Conservation (phyloP, 1,140 invertebrate genomes). For the Cyclargus thomasi region DNA sequence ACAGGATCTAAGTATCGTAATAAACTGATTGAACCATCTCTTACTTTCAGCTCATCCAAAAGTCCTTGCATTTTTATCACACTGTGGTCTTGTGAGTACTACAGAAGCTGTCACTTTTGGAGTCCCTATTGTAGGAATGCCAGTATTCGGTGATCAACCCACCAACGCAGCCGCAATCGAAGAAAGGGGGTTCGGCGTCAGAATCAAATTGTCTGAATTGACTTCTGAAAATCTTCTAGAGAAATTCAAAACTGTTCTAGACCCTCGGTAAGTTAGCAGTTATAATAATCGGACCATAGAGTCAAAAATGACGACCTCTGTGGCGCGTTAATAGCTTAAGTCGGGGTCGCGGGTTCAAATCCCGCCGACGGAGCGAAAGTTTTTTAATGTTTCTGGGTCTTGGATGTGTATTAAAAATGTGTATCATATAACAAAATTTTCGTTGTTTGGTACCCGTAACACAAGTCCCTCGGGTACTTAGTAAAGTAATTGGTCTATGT, state of each 20-base stretch:
- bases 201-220: conserved; percentile 76
- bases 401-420: no score
- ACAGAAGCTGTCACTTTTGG: conserved; percentile 84
- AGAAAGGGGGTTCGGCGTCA: conserved; percentile 77
- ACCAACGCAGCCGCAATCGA: conserved; percentile 77
- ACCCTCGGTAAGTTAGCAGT: conserved; percentile 74
- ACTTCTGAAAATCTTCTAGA: conserved; percentile 75
- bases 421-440: no score
- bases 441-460: no score
- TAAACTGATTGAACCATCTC: neutral
- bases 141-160: conserved; percentile 83
- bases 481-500: no score
- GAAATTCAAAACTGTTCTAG: conserved; percentile 75
- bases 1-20: no score
- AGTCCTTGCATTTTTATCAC: conserved; percentile 82
- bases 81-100: conserved; percentile 83
- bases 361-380: no score
- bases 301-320: no score
- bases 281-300: neutral
- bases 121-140: conserved; percentile 84
- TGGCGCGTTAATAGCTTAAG: no score
- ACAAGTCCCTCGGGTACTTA: no score
- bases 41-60: conserved; percentile 79
- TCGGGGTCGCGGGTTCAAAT: no score
- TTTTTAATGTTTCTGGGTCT: no score